A percentile compares a stretch with the other conserved stretches of the same genome.
Evolutionary conservation across 2,797 vertebrate species (phyloP).

Genomic region (Setipinna tenuifilis): DNA sequence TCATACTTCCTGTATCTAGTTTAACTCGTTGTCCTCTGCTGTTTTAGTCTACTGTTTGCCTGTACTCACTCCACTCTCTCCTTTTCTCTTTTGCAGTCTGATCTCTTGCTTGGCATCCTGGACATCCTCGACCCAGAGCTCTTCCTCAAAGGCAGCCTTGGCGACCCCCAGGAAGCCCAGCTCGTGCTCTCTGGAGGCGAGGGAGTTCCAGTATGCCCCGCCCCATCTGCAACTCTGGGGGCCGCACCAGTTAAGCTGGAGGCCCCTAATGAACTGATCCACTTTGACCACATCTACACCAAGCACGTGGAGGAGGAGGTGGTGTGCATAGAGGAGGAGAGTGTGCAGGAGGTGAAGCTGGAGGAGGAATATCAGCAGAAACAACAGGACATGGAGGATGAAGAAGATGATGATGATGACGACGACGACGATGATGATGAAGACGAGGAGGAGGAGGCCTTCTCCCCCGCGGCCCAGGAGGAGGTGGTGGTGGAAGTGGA

Average conservation of each 20-base stretch:
- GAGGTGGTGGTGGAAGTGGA: slow-evolving; percentile 72
- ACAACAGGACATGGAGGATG: slow-evolving; percentile 73
- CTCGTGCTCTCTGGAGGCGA: slow-evolving; percentile 79
- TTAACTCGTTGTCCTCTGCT: too few species aligned
- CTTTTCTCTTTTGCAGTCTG: slow-evolving; percentile 80
- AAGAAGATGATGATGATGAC: too few species aligned
- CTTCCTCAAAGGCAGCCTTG: slow-evolving; percentile 80
- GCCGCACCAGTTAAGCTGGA: slow-evolving; percentile 98
- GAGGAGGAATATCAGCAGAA: slow-evolving; percentile 21
- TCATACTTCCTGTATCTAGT: too few species aligned
- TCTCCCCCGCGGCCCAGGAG: slow-evolving; percentile 52
- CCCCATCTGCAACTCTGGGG: slow-evolving; percentile 91
- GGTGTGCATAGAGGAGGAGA: slow-evolving; percentile 55
- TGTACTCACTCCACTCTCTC: background rate
- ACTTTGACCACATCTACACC: slow-evolving; percentile 96
- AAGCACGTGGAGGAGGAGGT: slow-evolving; percentile 78
- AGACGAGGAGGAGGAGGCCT: slow-evolving; percentile 71
- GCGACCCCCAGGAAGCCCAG: slow-evolving; percentile 71
- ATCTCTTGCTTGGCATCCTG: slow-evolving; percentile 94
- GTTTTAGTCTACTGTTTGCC: too few species aligned
- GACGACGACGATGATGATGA: slow-evolving; percentile 78
- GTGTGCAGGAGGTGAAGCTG: slow-evolving; percentile 50
- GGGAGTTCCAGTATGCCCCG: slow-evolving; percentile 84
- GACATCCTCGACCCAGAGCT: slow-evolving; percentile 94
- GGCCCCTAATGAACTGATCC: slow-evolving; percentile 99